Evolutionary conservation across 2,113 vertebrate species (phyloP).

Genomic region (Catharus bicknelli): DNA sequence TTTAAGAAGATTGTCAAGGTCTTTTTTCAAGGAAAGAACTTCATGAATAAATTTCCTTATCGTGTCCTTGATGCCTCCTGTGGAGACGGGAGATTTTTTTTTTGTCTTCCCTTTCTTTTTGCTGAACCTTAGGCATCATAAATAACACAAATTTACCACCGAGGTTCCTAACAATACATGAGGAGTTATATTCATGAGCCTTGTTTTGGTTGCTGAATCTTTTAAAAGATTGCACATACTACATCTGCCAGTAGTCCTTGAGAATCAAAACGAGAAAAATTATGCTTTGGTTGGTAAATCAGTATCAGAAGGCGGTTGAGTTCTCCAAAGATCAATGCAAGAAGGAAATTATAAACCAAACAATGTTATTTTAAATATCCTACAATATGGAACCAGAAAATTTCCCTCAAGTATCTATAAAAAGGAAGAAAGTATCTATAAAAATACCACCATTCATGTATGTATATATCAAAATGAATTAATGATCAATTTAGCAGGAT

Average conservation of each 20-base stretch:
- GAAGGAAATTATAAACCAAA: not conserved
- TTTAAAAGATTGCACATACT: slow-evolving; percentile 4
- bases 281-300: not conserved
- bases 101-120: not conserved
- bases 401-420: not conserved
- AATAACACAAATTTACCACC: slow-evolving; percentile 4
- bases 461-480: not conserved
- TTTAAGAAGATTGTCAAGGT: slow-evolving; percentile 66
- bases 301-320: not conserved
- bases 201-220: slow-evolving; percentile 15
- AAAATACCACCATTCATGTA: accelerated
- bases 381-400: not conserved
- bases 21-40: slow-evolving; percentile 49
- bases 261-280: not conserved
- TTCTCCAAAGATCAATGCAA: not conserved
- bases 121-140: not conserved
- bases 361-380: not conserved
- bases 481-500: not conserved
- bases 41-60: slow-evolving; percentile 61
- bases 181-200: not conserved
- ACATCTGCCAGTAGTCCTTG: not conserved
- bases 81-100: slow-evolving; percentile 25
- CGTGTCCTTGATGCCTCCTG: slow-evolving; percentile 7
- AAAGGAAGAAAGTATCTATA: too few species aligned
- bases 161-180: not conserved